These are phyloP conservation scores for Tenthredo mesomela DNA, from an alignment of 2,888 invertebrate species.

Conservation along the genomic window DNA sequence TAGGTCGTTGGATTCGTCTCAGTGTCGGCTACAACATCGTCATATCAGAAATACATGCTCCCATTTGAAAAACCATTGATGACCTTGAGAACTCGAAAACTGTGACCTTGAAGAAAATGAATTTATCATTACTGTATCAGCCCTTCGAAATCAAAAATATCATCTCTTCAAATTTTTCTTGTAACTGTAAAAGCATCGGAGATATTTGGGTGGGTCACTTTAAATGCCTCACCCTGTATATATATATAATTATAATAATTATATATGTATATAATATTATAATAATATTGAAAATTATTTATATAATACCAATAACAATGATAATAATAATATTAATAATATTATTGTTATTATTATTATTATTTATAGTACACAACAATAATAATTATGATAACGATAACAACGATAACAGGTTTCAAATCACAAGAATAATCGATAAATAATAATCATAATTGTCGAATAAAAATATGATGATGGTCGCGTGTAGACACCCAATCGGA, in stretches of 20 bases:
- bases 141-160: too few relatives aligned
- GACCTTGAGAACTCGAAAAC: too few relatives aligned
- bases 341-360: background rate
- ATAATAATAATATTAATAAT: conserved; percentile 20
- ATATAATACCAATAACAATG: conserved; percentile 18
- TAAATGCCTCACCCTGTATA: too few relatives aligned
- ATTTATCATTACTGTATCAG: too few relatives aligned
- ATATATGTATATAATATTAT: conserved; percentile 21
- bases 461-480: background rate
- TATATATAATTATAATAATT: conserved; percentile 22
- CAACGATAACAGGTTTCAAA: conserved; percentile 43
- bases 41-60: too few relatives aligned
- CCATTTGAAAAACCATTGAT: too few relatives aligned
- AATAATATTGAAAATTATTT: conserved; percentile 5
- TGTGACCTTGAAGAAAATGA: too few relatives aligned
- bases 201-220: too few relatives aligned
- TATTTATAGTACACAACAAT: conserved; percentile 33
- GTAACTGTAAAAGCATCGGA: too few relatives aligned
- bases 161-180: too few relatives aligned
- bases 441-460: conserved; percentile 1
- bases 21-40: too few relatives aligned
- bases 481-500: background rate
- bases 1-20: too few relatives aligned
- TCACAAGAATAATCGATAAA: conserved; percentile 6
- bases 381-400: conserved; percentile 43